phyloP scores from a whole-genome alignment of 1,140 invertebrate genomes.

The Conopomorpha cramerella region DNA sequence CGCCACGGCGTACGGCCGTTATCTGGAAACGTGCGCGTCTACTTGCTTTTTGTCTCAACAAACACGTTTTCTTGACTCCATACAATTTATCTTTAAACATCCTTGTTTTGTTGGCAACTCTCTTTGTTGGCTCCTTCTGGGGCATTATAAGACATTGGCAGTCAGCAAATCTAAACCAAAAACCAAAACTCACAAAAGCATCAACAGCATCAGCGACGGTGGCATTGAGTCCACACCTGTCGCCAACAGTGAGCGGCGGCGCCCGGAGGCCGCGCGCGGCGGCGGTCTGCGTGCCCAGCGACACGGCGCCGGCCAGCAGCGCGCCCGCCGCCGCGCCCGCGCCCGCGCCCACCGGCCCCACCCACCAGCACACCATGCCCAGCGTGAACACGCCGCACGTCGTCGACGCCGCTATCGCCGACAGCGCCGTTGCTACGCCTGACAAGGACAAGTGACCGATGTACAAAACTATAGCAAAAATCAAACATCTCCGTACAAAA shows the following conservation, averaged over 20 bases:
- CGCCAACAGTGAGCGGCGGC: slow-evolving; percentile 13
- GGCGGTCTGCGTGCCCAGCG: slow-evolving; percentile 55
- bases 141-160: neutral
- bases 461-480: too few species aligned
- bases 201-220: too few species aligned
- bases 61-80: too few species aligned
- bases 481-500: too few species aligned
- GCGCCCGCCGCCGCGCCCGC: slow-evolving; percentile 63
- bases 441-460: too few species aligned
- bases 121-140: too few species aligned
- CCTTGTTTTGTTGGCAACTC: too few species aligned
- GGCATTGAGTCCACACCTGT: too few species aligned
- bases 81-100: too few species aligned
- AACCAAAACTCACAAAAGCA: neutral
- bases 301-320: slow-evolving; percentile 60
- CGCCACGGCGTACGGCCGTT: too few species aligned
- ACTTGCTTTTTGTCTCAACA: too few species aligned
- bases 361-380: slow-evolving; percentile 84
- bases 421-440: slow-evolving; percentile 77
- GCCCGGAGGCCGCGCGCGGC: slow-evolving; percentile 25
- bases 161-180: neutral
- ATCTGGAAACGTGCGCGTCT: too few species aligned
- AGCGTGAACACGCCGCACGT: slow-evolving; percentile 85
- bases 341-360: slow-evolving; percentile 70
- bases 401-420: slow-evolving; percentile 82